Evolutionary conservation across 2,888 invertebrate genomes (phyloP).

Genomic region (Acrobeloides nanus): DNA sequence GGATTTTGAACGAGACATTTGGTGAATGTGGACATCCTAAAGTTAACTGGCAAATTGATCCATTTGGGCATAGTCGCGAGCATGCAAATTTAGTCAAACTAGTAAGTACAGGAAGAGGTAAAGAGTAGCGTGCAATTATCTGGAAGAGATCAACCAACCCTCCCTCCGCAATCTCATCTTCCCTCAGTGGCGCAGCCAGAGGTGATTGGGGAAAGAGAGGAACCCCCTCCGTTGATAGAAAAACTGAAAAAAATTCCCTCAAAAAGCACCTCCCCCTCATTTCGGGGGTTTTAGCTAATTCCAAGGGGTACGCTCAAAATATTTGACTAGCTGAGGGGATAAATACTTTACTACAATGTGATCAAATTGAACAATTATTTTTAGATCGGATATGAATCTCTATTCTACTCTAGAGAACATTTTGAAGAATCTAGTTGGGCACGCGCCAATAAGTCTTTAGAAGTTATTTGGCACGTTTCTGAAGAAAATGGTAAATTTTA

Average conservation of each 20-base stretch:
- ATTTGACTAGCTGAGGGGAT: too few relatives aligned
- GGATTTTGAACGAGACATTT: constrained; percentile 33
- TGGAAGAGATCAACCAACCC: too few relatives aligned
- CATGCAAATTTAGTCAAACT: constrained; percentile 59
- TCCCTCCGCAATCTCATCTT: too few relatives aligned
- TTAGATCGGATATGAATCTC: constrained; percentile 73
- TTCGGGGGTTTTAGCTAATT: too few relatives aligned
- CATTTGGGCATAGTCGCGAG: constrained; percentile 60
- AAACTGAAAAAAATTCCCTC: too few relatives aligned
- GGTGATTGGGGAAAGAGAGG: too few relatives aligned
- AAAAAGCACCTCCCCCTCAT: too few relatives aligned
- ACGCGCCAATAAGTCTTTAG: constrained; percentile 53
- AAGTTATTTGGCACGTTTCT: constrained; percentile 57
- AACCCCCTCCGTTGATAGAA: too few relatives aligned
- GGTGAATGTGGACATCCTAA: constrained; percentile 57
- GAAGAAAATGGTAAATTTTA: constrained; percentile 55
- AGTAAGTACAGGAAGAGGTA: constrained; percentile 42
- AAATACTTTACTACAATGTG: background rate
- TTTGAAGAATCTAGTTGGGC: constrained; percentile 47
- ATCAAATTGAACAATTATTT: constrained; percentile 48
- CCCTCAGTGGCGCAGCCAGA: too few relatives aligned
- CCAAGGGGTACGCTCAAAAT: too few relatives aligned
- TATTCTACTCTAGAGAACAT: constrained; percentile 54
- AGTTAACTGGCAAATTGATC: constrained; percentile 61
- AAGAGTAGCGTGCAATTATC: too few relatives aligned